A percentile compares a stretch with the other conserved stretches of the same genome.
These are phyloP conservation scores for Charadrius vociferus DNA, from an alignment of 2,113 vertebrate species.

Conservation along the genomic window DNA sequence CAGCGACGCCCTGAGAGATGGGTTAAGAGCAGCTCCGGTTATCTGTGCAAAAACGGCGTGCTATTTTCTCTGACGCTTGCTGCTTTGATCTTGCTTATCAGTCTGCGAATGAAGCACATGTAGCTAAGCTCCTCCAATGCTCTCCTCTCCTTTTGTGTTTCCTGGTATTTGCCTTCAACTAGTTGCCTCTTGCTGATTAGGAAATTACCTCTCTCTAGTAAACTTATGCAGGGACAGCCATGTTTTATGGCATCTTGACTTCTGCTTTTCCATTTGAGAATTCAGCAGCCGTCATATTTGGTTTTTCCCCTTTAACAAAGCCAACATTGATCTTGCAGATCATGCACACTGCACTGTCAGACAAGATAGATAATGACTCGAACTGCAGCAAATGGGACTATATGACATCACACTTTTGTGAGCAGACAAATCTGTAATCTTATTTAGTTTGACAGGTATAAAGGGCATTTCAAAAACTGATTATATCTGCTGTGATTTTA, in stretches of 20 bases:
- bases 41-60: neutral
- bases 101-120: fast-evolving
- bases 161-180: neutral
- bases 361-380: conserved; percentile 69
- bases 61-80: neutral
- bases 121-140: neutral
- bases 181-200: neutral
- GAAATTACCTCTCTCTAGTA: neutral
- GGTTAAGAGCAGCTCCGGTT: neutral
- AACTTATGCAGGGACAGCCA: neutral
- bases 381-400: conserved; percentile 59
- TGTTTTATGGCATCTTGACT: neutral
- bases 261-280: neutral
- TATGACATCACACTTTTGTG: conserved; percentile 71
- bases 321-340: conserved; percentile 58
- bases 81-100: neutral
- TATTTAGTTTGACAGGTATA: conserved; percentile 72
- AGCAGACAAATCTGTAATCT: conserved; percentile 69
- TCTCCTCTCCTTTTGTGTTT: neutral
- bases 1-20: neutral
- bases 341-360: conserved; percentile 44
- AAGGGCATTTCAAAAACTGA: conserved; percentile 73
- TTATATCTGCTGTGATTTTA: conserved; percentile 67
- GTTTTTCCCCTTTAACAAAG: conserved; percentile 1
- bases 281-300: neutral